Evolutionary conservation across 2,113 vertebrate species (phyloP).

Genomic region (Entomyzon cyanotis): DNA sequence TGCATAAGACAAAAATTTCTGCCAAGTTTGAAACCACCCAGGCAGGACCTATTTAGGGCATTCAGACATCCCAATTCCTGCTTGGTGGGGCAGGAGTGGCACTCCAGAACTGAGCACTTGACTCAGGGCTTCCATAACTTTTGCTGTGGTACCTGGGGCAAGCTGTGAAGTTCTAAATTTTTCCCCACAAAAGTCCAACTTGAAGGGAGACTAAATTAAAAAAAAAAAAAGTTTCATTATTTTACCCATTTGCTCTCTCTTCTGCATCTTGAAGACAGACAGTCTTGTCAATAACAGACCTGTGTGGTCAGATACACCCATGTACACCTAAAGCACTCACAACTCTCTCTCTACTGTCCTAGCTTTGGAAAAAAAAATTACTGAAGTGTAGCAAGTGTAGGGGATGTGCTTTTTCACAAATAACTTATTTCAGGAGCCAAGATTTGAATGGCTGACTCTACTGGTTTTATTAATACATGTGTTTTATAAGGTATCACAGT

Average conservation of each 20-base stretch:
- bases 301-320: not conserved
- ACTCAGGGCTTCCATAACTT: not conserved
- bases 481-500: not conserved
- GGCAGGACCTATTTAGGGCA: not conserved
- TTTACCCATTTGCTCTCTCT: not conserved
- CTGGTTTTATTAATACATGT: not conserved
- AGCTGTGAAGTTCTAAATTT: not conserved
- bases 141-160: not conserved
- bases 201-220: rapidly evolving
- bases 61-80: not conserved
- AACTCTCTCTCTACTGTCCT: not conserved
- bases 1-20: not conserved
- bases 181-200: not conserved
- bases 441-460: not conserved
- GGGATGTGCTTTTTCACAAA: not conserved
- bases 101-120: not conserved
- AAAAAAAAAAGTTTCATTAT: not conserved
- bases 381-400: not conserved
- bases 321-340: not conserved
- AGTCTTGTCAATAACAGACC: not conserved
- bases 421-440: not conserved
- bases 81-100: not conserved
- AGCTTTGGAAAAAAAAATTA: not conserved
- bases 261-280: not conserved
- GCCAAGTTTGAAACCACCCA: not conserved